Percentiles rank a stretch among this genome's conserved stretches.
Evolutionary conservation across 1,140 invertebrate species (phyloP).

Genomic region (Anastatus disparis): DNA sequence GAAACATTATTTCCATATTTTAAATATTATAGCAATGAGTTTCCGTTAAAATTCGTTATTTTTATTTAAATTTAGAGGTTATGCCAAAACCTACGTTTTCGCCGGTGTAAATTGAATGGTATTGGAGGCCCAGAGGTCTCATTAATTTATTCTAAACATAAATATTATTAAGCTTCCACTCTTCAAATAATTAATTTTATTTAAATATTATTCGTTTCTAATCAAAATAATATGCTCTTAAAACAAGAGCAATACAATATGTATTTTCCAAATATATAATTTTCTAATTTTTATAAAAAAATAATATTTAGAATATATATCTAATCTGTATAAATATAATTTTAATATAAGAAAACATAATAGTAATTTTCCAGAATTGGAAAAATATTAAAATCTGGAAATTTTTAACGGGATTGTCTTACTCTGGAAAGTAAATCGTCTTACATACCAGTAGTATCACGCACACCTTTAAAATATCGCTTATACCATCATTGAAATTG

Average conservation of each 20-base stretch:
- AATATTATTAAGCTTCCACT: constrained; percentile 18
- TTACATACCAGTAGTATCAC: constrained; percentile 1
- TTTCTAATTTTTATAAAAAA: constrained; percentile 20
- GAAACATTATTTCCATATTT: too few relatives aligned
- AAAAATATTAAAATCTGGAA: constrained; percentile 27
- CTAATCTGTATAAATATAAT: constrained; percentile 32
- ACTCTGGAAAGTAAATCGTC: constrained; percentile 8
- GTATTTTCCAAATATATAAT: constrained; percentile 17
- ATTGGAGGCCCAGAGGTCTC: not conserved
- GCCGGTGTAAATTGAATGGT: too few relatives aligned
- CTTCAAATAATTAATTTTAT: not conserved
- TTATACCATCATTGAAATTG: constrained; percentile 37
- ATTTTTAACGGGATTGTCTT: constrained; percentile 35
- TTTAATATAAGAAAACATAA: constrained; percentile 31
- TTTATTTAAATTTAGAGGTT: too few relatives aligned
- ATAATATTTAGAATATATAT: constrained; percentile 25
- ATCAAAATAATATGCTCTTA: not conserved
- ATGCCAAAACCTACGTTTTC: too few relatives aligned
- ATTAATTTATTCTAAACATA: constrained; percentile 17
- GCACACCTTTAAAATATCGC: constrained; percentile 22
- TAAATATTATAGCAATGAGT: too few relatives aligned
- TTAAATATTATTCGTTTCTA: not conserved
- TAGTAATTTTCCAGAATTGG: not conserved
- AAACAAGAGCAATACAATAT: not conserved
- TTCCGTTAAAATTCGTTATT: too few relatives aligned